These are phyloP conservation scores for Elymnias hypermnestra DNA, from an alignment of 1,140 invertebrate species.

Conservation along the genomic window DNA sequence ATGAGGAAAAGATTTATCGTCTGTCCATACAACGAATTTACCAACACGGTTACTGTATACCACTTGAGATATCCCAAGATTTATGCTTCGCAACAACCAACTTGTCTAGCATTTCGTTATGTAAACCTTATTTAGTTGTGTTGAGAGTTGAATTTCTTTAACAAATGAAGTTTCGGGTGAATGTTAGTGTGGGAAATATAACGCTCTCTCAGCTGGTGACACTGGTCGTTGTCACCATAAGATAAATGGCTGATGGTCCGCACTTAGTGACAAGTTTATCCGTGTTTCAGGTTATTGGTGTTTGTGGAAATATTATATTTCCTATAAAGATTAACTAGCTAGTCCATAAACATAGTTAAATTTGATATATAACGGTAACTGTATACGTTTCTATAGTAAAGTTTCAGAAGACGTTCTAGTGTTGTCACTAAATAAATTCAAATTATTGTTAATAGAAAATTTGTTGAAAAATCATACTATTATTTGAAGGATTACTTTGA, in stretches of 20 bases:
- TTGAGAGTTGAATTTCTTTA: slow-evolving; percentile 21
- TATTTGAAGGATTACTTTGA: too few relatives aligned
- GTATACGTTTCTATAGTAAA: too few relatives aligned
- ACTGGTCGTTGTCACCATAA: slow-evolving; percentile 56
- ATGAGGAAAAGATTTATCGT: slow-evolving; percentile 28
- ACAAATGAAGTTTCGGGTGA: slow-evolving; percentile 7
- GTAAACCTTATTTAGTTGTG: slow-evolving; percentile 12
- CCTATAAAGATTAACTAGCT: too few relatives aligned
- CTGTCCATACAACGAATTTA: slow-evolving; percentile 28
- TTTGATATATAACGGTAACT: too few relatives aligned
- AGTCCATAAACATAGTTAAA: too few relatives aligned
- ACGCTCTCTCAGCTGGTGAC: slow-evolving; percentile 43
- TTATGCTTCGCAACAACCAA: slow-evolving; percentile 25
- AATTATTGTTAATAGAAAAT: too few relatives aligned
- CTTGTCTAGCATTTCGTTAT: background rate
- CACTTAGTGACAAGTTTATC: slow-evolving; percentile 54
- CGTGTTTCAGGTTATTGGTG: slow-evolving; percentile 22
- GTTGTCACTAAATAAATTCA: too few relatives aligned
- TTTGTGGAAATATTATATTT: slow-evolving; percentile 8
- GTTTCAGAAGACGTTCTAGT: too few relatives aligned
- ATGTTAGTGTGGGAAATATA: slow-evolving; percentile 23
- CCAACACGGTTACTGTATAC: slow-evolving; percentile 31
- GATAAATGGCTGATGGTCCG: slow-evolving; percentile 49
- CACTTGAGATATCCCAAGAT: slow-evolving; percentile 38
- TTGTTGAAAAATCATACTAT: too few relatives aligned